Percentiles rank a stretch among this genome's conserved stretches.
These are phyloP conservation scores for Mythimna lalbum DNA, from an alignment of 2,888 invertebrate genomes.

Conservation along the genomic window DNA sequence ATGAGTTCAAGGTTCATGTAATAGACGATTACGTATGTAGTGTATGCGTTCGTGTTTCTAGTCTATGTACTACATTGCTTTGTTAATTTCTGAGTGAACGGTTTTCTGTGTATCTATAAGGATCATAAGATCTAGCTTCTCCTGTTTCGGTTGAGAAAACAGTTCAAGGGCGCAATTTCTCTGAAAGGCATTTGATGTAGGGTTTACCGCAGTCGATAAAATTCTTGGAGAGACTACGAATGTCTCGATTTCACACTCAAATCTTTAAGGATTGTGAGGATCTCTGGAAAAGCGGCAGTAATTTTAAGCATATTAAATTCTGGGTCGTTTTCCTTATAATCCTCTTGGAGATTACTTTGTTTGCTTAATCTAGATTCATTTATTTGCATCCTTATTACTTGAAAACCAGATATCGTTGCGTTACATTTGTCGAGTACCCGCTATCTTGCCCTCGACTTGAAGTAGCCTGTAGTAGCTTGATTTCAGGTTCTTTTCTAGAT, in stretches of 20 bases:
- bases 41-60: constrained; percentile 48
- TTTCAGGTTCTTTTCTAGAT: constrained; percentile 1
- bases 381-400: neutral
- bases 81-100: constrained; percentile 22
- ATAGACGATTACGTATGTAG: constrained; percentile 43
- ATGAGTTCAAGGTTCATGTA: constrained; percentile 61
- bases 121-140: constrained; percentile 12
- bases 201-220: constrained; percentile 33
- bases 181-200: constrained; percentile 49
- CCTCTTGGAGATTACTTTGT: neutral
- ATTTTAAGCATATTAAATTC: constrained; percentile 9
- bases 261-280: neutral
- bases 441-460: constrained; percentile 27
- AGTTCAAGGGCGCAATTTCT: constrained; percentile 30
- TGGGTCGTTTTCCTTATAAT: neutral
- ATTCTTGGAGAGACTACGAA: constrained; percentile 36
- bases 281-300: neutral
- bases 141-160: constrained; percentile 6
- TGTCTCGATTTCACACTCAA: constrained; percentile 27
- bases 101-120: constrained; percentile 5
- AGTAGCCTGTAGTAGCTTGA: constrained; percentile 3
- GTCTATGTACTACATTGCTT: constrained; percentile 22
- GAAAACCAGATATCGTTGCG: constrained; percentile 6
- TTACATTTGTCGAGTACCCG: constrained; percentile 6
- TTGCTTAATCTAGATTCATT: neutral